Evolutionary conservation across 2,888 invertebrate species (phyloP).

Genomic region (Mythimna impura): DNA sequence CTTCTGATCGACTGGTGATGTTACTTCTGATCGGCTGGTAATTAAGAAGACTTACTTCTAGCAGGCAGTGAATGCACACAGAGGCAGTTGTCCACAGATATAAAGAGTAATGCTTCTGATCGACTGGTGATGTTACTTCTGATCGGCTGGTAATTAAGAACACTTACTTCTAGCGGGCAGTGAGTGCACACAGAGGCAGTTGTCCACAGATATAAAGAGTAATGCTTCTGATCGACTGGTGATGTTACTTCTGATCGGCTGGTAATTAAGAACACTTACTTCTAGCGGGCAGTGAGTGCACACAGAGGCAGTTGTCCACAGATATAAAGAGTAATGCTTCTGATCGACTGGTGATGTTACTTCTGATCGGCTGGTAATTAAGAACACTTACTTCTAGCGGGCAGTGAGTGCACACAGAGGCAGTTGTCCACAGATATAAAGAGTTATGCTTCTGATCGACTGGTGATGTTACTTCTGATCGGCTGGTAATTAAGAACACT

Average conservation of each 20-base stretch:
- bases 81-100: constrained; percentile 98
- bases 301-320: constrained; percentile 97
- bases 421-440: constrained; percentile 99
- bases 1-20: constrained; percentile 70
- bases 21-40: constrained; percentile 82
- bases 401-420: constrained; percentile 96
- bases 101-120: constrained; percentile 87
- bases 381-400: constrained; percentile 92
- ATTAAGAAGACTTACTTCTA: constrained; percentile 90
- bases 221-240: constrained; percentile 95
- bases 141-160: constrained; percentile 81
- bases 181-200: constrained; percentile 96
- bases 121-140: not conserved
- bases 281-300: constrained; percentile 95
- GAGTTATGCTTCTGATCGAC: constrained; percentile 94
- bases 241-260: constrained; percentile 81
- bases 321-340: constrained; percentile 97
- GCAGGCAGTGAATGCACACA: constrained; percentile 92
- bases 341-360: not conserved
- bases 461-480: constrained; percentile 93
- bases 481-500: constrained; percentile 87
- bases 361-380: constrained; percentile 4
- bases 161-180: constrained; percentile 95
- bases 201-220: constrained; percentile 98
- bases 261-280: constrained; percentile 91